Evolutionary conservation across 1,140 invertebrate genomes (phyloP).

Genomic region (Eciton burchellii): DNA sequence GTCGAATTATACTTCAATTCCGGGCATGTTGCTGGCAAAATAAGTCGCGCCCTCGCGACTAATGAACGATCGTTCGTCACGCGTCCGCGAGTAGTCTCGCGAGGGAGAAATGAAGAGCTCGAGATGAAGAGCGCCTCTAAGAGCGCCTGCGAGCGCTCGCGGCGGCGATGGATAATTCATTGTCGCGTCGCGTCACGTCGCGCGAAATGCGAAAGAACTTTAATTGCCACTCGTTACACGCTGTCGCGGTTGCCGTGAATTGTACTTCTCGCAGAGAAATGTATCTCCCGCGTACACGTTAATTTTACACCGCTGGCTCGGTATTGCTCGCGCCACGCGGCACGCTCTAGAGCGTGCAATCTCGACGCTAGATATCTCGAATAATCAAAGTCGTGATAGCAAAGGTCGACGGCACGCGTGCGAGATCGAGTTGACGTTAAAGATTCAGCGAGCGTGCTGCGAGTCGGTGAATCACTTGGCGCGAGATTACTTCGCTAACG

Average conservation of each 20-base stretch:
- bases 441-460: slow-evolving; percentile 17
- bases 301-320: slow-evolving; percentile 35
- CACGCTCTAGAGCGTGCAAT: too few species aligned
- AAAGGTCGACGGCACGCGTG: too few species aligned
- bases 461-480: slow-evolving; percentile 42
- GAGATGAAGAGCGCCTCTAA: neutral
- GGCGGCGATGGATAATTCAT: neutral
- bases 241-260: slow-evolving; percentile 54
- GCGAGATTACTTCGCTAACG: slow-evolving; percentile 16
- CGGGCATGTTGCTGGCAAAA: neutral
- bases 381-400: too few species aligned
- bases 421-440: slow-evolving; percentile 6
- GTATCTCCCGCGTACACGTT: slow-evolving; percentile 31
- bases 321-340: too few species aligned
- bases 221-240: slow-evolving; percentile 65
- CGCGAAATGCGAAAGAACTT: slow-evolving; percentile 54
- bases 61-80: neutral
- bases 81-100: too few species aligned
- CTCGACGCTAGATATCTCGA: slow-evolving; percentile 28
- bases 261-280: slow-evolving; percentile 43
- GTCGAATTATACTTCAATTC: neutral
- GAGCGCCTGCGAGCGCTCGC: too few species aligned
- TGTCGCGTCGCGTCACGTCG: slow-evolving; percentile 12
- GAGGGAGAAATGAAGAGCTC: neutral
- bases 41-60: neutral